Percentiles rank a stretch among this genome's conserved stretches.
These are phyloP conservation scores for Cheilinus undulatus DNA, from an alignment of 2,113 vertebrate genomes.

Conservation along the genomic window DNA sequence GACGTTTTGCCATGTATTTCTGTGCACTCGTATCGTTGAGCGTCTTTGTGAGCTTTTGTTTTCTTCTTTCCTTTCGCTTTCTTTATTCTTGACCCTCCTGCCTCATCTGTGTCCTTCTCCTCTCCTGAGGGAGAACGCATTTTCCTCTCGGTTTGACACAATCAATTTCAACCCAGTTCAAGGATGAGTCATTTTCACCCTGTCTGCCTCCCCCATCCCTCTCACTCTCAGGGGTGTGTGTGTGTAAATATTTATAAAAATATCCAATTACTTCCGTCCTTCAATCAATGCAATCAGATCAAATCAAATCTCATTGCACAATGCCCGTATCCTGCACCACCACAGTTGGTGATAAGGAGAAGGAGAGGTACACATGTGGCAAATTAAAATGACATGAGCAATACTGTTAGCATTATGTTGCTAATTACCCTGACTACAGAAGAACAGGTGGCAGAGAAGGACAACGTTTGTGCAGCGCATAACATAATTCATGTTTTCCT, in stretches of 20 bases:
- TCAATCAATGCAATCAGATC: conserved; percentile 36
- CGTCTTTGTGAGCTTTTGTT: neutral
- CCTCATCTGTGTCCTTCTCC: conserved; percentile 32
- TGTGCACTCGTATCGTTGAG: neutral
- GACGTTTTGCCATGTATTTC: neutral
- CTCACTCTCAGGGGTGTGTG: neutral
- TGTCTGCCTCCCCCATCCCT: neutral
- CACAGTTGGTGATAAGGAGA: neutral
- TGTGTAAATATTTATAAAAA: conserved; percentile 13
- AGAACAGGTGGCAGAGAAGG: conserved; percentile 18
- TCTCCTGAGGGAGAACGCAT: conserved; percentile 55
- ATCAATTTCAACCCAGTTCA: conserved; percentile 62
- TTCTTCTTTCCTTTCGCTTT: conserved; percentile 20
- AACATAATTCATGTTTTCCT: neutral
- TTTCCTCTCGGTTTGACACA: conserved; percentile 65
- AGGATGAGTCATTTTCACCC: conserved; percentile 57
- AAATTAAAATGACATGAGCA: conserved; percentile 26
- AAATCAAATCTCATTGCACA: conserved; percentile 7
- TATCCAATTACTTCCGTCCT: conserved; percentile 33
- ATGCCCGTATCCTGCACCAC: neutral
- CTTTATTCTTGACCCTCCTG: conserved; percentile 13
- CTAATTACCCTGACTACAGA: conserved; percentile 23
- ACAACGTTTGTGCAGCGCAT: neutral
- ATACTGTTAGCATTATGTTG: conserved; percentile 8
- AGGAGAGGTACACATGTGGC: neutral